A percentile compares a stretch with the other conserved stretches of the same genome.
Conservation (phyloP, 2,797 vertebrate species). For the Alcedo atthis region DNA sequence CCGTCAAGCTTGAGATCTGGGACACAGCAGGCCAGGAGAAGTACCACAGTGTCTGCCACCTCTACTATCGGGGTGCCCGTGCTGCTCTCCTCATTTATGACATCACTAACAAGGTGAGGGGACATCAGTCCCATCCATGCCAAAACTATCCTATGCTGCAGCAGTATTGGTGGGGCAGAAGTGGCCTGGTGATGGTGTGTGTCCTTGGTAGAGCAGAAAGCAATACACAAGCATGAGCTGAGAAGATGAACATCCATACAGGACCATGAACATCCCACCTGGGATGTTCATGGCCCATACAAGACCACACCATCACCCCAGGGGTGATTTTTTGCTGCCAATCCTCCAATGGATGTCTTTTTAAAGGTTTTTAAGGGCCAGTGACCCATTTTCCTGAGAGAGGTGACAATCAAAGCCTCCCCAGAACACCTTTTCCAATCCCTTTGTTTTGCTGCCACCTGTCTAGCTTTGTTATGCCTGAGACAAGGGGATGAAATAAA, state of each 20-base stretch:
- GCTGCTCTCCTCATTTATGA: constrained; percentile 83
- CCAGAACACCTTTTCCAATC: not conserved
- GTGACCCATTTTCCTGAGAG: not conserved
- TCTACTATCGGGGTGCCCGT: constrained; percentile 83
- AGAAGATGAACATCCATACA: not conserved
- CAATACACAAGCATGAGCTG: accelerated
- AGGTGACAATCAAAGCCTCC: not conserved
- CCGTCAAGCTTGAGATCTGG: constrained; percentile 84
- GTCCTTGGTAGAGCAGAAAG: not conserved
- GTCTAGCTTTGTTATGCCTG: not conserved
- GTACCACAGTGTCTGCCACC: constrained; percentile 84
- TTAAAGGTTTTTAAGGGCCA: not conserved
- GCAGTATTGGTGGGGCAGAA: not conserved
- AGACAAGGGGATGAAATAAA: not conserved
- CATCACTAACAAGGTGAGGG: constrained; percentile 76
- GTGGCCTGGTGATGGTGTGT: not conserved
- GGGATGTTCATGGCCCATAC: not conserved
- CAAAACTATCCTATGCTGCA: not conserved
- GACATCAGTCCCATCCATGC: accelerated
- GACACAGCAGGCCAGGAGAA: constrained; percentile 88
- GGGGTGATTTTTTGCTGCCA: not conserved
- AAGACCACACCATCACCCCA: not conserved
- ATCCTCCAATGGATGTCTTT: not conserved
- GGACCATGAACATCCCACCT: not conserved
- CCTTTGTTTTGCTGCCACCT: not conserved